Percentiles rank a stretch among this genome's conserved stretches.
phyloP scores from a whole-genome alignment of 64 coral and sea anemone species.

The Anthopleura sola region DNA sequence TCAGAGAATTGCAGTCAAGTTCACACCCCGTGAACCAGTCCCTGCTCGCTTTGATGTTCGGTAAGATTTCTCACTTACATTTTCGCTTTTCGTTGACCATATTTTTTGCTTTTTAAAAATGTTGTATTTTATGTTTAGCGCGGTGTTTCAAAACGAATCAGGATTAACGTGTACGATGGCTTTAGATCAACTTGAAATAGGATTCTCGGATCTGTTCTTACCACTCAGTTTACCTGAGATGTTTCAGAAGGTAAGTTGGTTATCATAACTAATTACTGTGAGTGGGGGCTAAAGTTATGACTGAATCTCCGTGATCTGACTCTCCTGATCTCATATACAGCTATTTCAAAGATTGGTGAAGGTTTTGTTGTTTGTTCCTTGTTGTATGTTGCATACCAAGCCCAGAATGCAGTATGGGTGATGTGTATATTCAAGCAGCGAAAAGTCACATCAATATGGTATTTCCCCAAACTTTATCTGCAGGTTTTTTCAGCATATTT shows the following conservation, averaged over 20 bases:
- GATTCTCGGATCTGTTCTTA: slow-evolving; percentile 69
- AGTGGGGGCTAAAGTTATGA: not conserved
- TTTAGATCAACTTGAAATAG: slow-evolving; percentile 44
- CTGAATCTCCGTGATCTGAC: no score
- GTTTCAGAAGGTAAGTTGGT: slow-evolving; percentile 18
- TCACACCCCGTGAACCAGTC: slow-evolving; percentile 66
- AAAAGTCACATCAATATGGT: no score
- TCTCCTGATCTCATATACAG: no score
- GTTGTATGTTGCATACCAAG: no score
- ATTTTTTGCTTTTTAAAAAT: not conserved
- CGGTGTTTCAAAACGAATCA: slow-evolving; percentile 52
- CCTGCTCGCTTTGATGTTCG: slow-evolving; percentile 63
- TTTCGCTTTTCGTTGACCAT: no score
- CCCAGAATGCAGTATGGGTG: no score
- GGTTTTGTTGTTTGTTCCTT: no score
- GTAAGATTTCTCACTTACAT: slow-evolving; percentile 4
- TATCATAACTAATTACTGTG: not conserved
- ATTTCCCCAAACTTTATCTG: no score
- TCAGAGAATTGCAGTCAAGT: slow-evolving; percentile 52
- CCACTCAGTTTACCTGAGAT: slow-evolving; percentile 51
- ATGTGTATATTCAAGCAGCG: no score
- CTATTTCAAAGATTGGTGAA: no score
- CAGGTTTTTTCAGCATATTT: no score
- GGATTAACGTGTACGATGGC: slow-evolving; percentile 65
- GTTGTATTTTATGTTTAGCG: not conserved